phyloP scores from a whole-genome alignment of 2,888 invertebrate genomes.

The Pheosia tremula region DNA sequence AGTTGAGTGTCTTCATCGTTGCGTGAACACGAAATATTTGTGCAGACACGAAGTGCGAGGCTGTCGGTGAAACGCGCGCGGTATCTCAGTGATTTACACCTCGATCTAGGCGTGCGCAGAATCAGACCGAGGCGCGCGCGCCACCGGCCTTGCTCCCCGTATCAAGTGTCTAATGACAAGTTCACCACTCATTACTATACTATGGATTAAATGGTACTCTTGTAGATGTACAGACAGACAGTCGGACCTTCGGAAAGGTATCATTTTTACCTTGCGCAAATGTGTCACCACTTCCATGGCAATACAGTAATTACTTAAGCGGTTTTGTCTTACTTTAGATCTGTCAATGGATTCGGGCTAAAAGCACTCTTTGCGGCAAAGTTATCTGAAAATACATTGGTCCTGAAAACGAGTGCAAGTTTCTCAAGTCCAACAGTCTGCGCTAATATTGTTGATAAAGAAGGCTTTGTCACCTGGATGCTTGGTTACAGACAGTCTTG shows the following conservation, averaged over 20 bases:
- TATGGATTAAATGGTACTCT: not conserved
- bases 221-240: not conserved
- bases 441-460: too few species aligned
- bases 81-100: constrained; percentile 33
- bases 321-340: too few species aligned
- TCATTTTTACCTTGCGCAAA: not conserved
- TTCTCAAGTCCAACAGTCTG: too few species aligned
- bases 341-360: too few species aligned
- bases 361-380: too few species aligned
- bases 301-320: too few species aligned
- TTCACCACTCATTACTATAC: constrained; percentile 26
- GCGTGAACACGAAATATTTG: constrained; percentile 38
- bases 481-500: too few species aligned
- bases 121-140: constrained; percentile 40
- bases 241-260: not conserved
- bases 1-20: constrained; percentile 16
- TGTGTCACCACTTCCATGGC: not conserved
- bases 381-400: not conserved
- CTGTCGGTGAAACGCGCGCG: constrained; percentile 31
- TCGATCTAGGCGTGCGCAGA: constrained; percentile 26
- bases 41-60: constrained; percentile 24
- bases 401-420: too few species aligned
- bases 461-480: too few species aligned
- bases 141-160: constrained; percentile 26
- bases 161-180: constrained; percentile 37